Conservation (phyloP, 2,888 invertebrate species). For the Archips xylosteana region DNA sequence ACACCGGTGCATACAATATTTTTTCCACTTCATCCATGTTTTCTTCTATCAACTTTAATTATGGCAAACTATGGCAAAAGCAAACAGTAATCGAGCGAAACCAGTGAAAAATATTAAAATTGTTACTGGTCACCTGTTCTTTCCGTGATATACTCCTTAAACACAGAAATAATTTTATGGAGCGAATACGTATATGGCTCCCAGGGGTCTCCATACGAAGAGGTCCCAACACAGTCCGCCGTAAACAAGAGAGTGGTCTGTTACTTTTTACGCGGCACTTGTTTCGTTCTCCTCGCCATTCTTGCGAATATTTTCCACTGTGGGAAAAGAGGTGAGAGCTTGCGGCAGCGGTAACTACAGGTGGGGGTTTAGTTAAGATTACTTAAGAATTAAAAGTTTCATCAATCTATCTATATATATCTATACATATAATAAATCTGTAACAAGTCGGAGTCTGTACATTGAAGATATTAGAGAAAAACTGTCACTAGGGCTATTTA, state of each 20-base stretch:
- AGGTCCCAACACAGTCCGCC: conserved; percentile 54
- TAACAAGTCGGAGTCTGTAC: no score
- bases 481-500: no score
- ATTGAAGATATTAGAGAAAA: no score
- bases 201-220: conserved; percentile 43
- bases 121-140: neutral
- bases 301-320: conserved; percentile 69
- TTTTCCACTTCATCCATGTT: no score
- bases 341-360: conserved; percentile 2
- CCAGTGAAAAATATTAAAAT: no score
- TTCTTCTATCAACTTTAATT: no score
- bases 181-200: conserved; percentile 48
- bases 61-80: no score
- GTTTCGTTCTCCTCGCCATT: conserved; percentile 62
- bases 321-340: neutral
- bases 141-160: conserved; percentile 4
- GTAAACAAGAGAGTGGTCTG: conserved; percentile 67
- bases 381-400: neutral
- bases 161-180: conserved; percentile 42
- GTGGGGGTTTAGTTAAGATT: neutral
- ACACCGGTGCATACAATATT: no score
- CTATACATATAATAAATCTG: no score
- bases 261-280: conserved; percentile 71
- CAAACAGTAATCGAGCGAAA: no score
- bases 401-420: no score